Evolutionary conservation across 1,140 invertebrate genomes (phyloP), one percentile per base, ranked within the genome.

Genomic region (Eueides isabella): DNA sequence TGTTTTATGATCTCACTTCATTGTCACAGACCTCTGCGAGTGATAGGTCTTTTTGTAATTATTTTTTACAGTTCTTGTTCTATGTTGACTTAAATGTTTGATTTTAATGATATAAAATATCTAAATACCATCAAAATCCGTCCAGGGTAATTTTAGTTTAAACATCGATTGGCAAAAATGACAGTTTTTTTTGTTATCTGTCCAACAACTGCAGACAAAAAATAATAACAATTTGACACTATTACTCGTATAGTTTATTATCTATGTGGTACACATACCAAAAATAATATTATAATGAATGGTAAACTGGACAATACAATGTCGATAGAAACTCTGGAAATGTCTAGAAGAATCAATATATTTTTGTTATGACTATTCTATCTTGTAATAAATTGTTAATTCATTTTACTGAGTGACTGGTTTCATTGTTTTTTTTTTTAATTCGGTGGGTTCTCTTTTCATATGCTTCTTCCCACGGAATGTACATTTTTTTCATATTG

Each of bases 1-100:
- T 89, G 82, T 84, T 86, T 38, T 83, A 88, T 92, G 91, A 92
- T 92, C 91, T 92, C 91, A 92, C 84, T 89, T 85, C 87, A 85
- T 85, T 89, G 88, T 90, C 89, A 88, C 85, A 89, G 85, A 76
- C 80, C 83, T 76, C 75, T 82, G 80, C 77, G 80, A 80, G 83
- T 90, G 87, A 87, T 90, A 80, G 85, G 82, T 86, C 87, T 83
- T 83, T 80, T 76, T 78, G 61, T 71, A 4, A 55, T 55, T 26
- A 26, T 55, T 79, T 33, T 44, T 28, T 31, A 44, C 12, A 16
- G 19, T 26, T 31, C 26, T 28, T 19, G 62, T 33, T 33, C 7
- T 12, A 11, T 29, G 14, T 29, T 33, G 28, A n/a, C 26, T 16
- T 26, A 55, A 55, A 55, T 55, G 6, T 55, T 55, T 23, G 48